Percentiles rank a stretch among this genome's conserved stretches.
These are phyloP conservation scores for Icerya purchasi DNA, from an alignment of 2,888 invertebrate species.

Conservation along the genomic window DNA sequence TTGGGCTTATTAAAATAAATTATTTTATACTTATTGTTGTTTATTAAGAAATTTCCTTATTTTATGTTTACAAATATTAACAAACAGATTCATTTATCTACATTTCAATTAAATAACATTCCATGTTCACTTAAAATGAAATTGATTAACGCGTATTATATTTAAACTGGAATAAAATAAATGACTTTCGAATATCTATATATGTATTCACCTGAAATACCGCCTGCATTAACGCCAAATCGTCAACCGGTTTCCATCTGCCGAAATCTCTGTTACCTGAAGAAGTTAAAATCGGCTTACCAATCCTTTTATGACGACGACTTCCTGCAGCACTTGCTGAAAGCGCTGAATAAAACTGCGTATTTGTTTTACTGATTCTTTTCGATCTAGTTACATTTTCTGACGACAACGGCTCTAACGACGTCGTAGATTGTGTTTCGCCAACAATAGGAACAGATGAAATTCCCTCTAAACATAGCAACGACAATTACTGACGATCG, in stretches of 20 bases:
- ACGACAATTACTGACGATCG: too few relatives aligned
- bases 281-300: conserved; percentile 25
- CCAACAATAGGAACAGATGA: background rate
- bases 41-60: too few relatives aligned
- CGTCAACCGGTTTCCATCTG: conserved; percentile 93
- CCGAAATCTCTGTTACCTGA: conserved; percentile 65
- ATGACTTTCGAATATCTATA: too few relatives aligned
- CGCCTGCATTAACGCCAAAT: conserved; percentile 76
- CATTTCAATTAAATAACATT: too few relatives aligned
- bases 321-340: background rate
- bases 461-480: background rate
- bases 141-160: too few relatives aligned
- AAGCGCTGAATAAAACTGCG: background rate
- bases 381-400: conserved; percentile 1
- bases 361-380: background rate
- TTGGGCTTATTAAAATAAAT: too few relatives aligned
- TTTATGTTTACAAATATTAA: too few relatives aligned
- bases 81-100: too few relatives aligned
- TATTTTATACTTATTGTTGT: too few relatives aligned
- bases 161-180: too few relatives aligned
- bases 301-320: conserved; percentile 9
- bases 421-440: background rate
- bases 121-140: too few relatives aligned
- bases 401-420: background rate
- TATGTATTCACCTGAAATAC: conserved; percentile 55